These are phyloP conservation scores for Candidula unifasciata DNA, from an alignment of 2,888 invertebrate genomes.

Conservation along the genomic window DNA sequence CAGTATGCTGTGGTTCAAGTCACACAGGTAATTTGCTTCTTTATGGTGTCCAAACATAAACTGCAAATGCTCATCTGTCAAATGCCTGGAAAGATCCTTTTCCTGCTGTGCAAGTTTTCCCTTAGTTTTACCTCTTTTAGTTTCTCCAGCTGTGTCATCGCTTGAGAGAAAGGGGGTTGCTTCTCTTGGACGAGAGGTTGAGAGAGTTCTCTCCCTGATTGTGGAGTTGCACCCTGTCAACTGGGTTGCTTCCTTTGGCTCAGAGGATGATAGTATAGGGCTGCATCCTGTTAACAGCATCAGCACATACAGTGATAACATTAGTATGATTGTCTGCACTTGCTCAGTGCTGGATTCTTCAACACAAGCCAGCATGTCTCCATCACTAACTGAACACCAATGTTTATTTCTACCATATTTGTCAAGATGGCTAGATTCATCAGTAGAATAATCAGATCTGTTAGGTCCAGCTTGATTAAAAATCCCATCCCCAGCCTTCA, in stretches of 20 bases:
- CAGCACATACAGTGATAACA: not conserved
- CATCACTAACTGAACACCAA: not conserved
- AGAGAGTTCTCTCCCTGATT: not conserved
- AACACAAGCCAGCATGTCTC: not conserved
- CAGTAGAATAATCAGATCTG: not conserved
- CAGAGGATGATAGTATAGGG: not conserved
- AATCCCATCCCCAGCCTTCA: not conserved
- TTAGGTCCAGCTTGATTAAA: no score
- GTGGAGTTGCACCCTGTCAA: not conserved
- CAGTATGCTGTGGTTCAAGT: not conserved
- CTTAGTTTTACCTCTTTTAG: not conserved
- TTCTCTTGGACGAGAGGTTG: not conserved
- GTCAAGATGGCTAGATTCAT: no score
- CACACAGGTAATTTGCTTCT: not conserved
- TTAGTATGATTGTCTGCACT: not conserved
- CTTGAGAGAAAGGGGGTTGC: no score
- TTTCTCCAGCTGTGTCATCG: not conserved
- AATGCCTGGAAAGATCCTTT: not conserved
- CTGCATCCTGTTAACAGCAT: not conserved
- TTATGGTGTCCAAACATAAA: not conserved
- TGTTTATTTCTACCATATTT: not conserved
- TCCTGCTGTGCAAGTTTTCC: not conserved
- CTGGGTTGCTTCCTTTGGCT: not conserved
- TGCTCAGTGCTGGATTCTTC: not conserved
- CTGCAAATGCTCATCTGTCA: not conserved